phyloP scores from a whole-genome alignment of 2,888 invertebrate species.

The Oxycera nigricornis region DNA sequence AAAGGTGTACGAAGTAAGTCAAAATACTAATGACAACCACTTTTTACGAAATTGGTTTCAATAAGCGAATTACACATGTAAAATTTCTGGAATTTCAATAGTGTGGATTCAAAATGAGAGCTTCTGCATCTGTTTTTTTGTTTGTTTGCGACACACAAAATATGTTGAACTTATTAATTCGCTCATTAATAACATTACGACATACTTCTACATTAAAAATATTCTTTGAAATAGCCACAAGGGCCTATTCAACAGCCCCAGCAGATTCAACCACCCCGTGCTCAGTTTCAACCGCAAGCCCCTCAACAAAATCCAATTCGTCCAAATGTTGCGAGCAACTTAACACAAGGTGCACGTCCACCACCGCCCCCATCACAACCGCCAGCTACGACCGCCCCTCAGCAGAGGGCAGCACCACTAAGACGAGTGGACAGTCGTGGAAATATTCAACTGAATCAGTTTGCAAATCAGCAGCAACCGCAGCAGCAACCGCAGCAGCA shows the following conservation, averaged over 20 bases:
- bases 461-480: constrained; percentile 39
- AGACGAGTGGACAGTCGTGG: constrained; percentile 63
- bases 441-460: constrained; percentile 53
- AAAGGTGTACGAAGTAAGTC: too few species aligned
- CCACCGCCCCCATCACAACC: constrained; percentile 51
- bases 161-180: too few species aligned
- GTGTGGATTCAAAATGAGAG: too few species aligned
- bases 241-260: constrained; percentile 26
- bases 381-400: constrained; percentile 48
- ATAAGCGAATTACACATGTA: too few species aligned
- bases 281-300: constrained; percentile 49
- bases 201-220: too few species aligned
- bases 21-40: too few species aligned
- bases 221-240: neutral
- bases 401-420: constrained; percentile 51
- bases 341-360: constrained; percentile 54
- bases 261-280: neutral
- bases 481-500: constrained; percentile 49
- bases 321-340: constrained; percentile 54
- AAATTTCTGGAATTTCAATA: too few species aligned
- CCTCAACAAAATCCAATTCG: constrained; percentile 50
- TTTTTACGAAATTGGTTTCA: too few species aligned
- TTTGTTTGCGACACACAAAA: too few species aligned
- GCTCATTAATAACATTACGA: too few species aligned
- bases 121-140: too few species aligned